Base-by-base conservation (phyloP, 2,113 vertebrate species). In the Candoia aspera region DNA sequence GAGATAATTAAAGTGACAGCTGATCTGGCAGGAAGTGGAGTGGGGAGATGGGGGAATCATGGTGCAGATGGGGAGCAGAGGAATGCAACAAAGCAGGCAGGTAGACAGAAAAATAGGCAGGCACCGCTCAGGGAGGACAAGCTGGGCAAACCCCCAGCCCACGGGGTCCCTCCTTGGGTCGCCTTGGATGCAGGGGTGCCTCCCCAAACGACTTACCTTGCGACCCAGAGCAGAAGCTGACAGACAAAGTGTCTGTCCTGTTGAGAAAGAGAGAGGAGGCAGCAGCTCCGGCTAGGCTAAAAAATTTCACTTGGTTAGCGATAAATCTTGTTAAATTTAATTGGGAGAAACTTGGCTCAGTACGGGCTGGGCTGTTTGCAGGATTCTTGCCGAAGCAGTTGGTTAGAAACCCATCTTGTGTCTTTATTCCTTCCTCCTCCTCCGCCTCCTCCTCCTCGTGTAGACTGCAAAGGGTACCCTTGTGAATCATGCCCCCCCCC, bases 251-350 rank as follows among this genome's bases (percentile, higher is more conserved):
- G 42, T 73, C 1, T 9, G 53, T 33, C 57, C 0, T 13, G 90
- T 42, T 87, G 55, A 90, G 90, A 68, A 87, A 79, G 0, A 90
- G 84, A 24, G 24, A 88, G 92, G 53, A 62, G 19, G 11, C 54
- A 11, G 59, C 89, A 13, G 62, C 95, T 95, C 95, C 95, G 95
- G 96, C 95, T 84, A 94, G 96, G 93, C 95, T 96, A 95, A 96
- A 95, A 11, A 12, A 58, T 54, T 95, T 46, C 21, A 92, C 95
- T 92, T 0, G 94, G 96, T 97, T 96, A 97, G 94, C 95, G 96
- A 93, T 91, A 88, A 96, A 96, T 95, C 97, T 97, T 97, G 96
- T 97, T 97, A 97, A 97, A 97, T 97, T 97, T 97, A 97, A 97
- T 97, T 97, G 97, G 97, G 96, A 97, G 97, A 96, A 97, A 96